Evolutionary conservation across 1,140 invertebrate genomes (phyloP).

Genomic region (Bathynomus jamesi): DNA sequence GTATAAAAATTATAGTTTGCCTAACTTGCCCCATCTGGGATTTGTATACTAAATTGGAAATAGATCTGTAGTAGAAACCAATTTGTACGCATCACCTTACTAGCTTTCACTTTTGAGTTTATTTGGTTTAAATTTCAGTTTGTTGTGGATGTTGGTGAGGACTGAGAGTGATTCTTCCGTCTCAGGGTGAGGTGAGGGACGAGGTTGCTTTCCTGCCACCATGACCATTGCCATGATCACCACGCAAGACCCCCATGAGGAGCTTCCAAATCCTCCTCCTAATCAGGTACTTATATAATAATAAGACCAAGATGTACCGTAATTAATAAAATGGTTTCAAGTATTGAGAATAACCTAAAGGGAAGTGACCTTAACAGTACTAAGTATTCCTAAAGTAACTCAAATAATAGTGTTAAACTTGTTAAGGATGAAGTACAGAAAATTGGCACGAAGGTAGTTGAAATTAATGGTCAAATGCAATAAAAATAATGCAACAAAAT

Average conservation of each 20-base stretch:
- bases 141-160: background rate
- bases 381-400: background rate
- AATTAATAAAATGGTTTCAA: background rate
- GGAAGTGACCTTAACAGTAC: background rate
- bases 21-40: no score
- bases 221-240: conserved; percentile 20
- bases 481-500: no score
- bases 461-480: no score
- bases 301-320: background rate
- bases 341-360: no score
- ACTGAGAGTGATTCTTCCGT: background rate
- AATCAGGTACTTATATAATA: background rate
- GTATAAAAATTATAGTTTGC: no score
- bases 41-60: no score
- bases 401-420: background rate
- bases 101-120: background rate
- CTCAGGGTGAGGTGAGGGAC: background rate
- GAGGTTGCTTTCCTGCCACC: background rate
- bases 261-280: background rate
- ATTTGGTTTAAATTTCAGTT: background rate
- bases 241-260: conserved; percentile 1
- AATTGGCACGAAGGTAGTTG: no score
- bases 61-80: no score
- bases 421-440: no score
- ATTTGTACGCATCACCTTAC: no score